These are phyloP conservation scores for Fringilla coelebs DNA, from an alignment of 2,797 vertebrate species.

Conservation along the genomic window DNA sequence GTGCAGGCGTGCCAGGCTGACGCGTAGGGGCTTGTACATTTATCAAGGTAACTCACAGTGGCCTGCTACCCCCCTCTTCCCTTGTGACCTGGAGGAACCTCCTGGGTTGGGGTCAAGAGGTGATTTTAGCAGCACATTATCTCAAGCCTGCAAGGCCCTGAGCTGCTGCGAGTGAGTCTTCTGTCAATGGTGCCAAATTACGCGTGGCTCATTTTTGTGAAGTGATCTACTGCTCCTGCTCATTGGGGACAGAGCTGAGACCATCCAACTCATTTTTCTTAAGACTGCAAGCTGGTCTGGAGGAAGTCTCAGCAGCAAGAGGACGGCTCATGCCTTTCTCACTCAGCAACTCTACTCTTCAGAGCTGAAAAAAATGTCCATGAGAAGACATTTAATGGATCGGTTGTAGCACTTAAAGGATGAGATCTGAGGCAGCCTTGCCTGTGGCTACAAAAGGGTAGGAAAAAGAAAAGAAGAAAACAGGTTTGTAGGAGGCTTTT, in stretches of 20 bases:
- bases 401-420: not conserved
- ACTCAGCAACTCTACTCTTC: slow-evolving; percentile 68
- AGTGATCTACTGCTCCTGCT: slow-evolving; percentile 68
- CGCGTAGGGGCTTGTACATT: not conserved
- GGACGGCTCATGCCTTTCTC: slow-evolving; percentile 40
- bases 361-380: slow-evolving; percentile 41
- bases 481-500: not conserved
- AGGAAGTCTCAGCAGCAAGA: slow-evolving; percentile 56
- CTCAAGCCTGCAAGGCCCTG: slow-evolving; percentile 38
- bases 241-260: slow-evolving; percentile 57
- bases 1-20: not conserved
- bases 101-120: slow-evolving; percentile 64
- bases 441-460: not conserved
- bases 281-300: slow-evolving; percentile 38
- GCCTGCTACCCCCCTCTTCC: slow-evolving; percentile 1
- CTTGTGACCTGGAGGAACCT: slow-evolving; percentile 40
- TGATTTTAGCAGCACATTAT: slow-evolving; percentile 55
- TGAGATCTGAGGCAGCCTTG: not conserved
- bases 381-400: slow-evolving; percentile 25
- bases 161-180: slow-evolving; percentile 48
- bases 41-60: slow-evolving; percentile 36
- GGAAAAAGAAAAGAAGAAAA: not conserved
- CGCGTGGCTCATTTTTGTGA: slow-evolving; percentile 62
- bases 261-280: slow-evolving; percentile 69
- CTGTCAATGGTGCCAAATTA: slow-evolving; percentile 72